phyloP scores from a whole-genome alignment of 1,140 invertebrate species.

The Drosophila hydei region DNA sequence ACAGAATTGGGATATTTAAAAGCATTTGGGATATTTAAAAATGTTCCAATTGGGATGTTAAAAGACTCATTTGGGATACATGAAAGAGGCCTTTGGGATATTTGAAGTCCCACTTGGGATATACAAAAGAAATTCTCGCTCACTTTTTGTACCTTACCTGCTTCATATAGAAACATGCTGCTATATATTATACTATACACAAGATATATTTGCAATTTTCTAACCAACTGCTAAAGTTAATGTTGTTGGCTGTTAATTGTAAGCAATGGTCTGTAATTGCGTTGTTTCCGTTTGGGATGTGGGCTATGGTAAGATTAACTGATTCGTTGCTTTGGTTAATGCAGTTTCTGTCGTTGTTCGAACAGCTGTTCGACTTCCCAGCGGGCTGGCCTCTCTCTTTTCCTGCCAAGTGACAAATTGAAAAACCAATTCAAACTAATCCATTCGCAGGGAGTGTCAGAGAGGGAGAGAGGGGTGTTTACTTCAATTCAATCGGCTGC shows the following conservation, averaged over 20 bases:
- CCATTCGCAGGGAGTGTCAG: background rate
- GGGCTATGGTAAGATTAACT: background rate
- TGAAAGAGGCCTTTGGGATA: too few species aligned
- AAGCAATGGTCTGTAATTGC: background rate
- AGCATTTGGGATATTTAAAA: too few species aligned
- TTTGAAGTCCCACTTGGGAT: too few species aligned
- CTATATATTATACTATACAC: too few species aligned
- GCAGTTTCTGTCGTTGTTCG: background rate
- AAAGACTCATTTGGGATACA: too few species aligned
- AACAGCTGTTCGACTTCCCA: conserved; percentile 8
- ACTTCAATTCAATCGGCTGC: conserved; percentile 20
- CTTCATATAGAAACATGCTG: too few species aligned
- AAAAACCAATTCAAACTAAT: conserved; percentile 44
- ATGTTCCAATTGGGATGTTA: too few species aligned
- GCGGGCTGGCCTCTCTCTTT: conserved; percentile 10
- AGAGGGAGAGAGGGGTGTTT: background rate
- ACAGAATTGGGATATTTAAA: too few species aligned
- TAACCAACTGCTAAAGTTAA: too few species aligned
- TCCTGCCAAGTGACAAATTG: conserved; percentile 39
- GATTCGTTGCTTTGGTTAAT: background rate
- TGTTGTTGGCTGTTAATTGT: background rate
- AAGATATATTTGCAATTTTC: too few species aligned
- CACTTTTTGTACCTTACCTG: too few species aligned
- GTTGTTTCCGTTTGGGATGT: background rate
- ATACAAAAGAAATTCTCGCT: too few species aligned